These are phyloP conservation scores for Pterostichus madidus DNA, from an alignment of 2,888 invertebrate genomes.

Conservation along the genomic window DNA sequence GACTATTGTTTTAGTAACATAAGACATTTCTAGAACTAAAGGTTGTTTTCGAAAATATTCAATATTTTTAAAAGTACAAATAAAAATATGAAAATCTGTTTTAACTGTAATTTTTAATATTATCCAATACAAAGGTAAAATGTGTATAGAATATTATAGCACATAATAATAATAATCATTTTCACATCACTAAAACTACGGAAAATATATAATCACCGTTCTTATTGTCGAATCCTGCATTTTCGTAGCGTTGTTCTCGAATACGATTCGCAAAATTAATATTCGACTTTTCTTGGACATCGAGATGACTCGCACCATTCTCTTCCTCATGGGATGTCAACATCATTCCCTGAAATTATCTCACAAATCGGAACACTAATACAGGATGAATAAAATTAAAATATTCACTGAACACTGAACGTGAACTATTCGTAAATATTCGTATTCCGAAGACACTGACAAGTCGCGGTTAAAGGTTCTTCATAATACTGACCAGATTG, in stretches of 20 bases:
- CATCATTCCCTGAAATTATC: constrained; percentile 10
- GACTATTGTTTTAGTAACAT: too few relatives aligned
- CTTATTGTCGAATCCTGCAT: constrained; percentile 52
- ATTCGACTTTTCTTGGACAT: constrained; percentile 59
- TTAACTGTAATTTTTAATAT: too few relatives aligned
- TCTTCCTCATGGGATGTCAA: constrained; percentile 40
- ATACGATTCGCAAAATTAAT: constrained; percentile 57
- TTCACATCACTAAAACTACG: background rate
- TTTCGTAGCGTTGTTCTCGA: constrained; percentile 56
- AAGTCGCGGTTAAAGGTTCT: constrained; percentile 13
- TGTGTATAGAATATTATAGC: too few relatives aligned
- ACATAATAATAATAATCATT: too few relatives aligned
- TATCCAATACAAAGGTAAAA: too few relatives aligned
- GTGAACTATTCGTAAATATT: background rate
- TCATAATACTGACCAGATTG: constrained; percentile 35
- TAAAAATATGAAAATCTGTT: too few relatives aligned
- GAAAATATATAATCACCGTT: constrained; percentile 61
- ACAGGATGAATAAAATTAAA: background rate
- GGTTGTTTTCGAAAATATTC: too few relatives aligned
- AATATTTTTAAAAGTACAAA: too few relatives aligned
- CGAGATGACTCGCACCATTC: background rate
- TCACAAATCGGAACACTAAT: constrained; percentile 1
- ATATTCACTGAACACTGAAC: constrained; percentile 22
- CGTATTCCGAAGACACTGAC: constrained; percentile 5
- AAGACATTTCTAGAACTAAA: too few relatives aligned